Evolutionary conservation across 2,888 invertebrate genomes (phyloP).

Genomic region (Elaeidobius kamerunicus): DNA sequence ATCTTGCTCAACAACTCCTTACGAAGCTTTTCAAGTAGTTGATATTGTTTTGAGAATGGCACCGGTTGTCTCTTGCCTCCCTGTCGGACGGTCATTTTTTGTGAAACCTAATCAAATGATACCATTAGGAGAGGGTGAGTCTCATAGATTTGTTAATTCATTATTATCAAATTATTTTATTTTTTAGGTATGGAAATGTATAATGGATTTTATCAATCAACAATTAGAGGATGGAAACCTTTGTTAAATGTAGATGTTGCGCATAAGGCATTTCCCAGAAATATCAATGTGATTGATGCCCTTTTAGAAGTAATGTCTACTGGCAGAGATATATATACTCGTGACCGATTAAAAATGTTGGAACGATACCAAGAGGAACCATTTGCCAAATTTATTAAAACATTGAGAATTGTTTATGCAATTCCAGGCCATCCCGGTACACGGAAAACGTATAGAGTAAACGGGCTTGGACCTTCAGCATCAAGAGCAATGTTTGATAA

Average conservation of each 20-base stretch:
- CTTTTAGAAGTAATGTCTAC: slow-evolving; percentile 28
- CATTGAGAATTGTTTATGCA: slow-evolving; percentile 50
- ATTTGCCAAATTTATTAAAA: slow-evolving; percentile 33
- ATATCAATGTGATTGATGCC: slow-evolving; percentile 51
- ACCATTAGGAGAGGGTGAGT: slow-evolving; percentile 59
- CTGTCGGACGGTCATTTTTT: slow-evolving; percentile 40
- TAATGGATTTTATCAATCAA: slow-evolving; percentile 91
- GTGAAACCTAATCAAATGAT: slow-evolving; percentile 45
- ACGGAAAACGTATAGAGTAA: slow-evolving; percentile 51
- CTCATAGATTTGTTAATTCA: neutral
- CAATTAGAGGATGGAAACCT: slow-evolving; percentile 83
- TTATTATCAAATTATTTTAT: neutral
- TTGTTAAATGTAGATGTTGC: slow-evolving; percentile 89
- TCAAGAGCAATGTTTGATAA: slow-evolving; percentile 45
- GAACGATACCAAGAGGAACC: slow-evolving; percentile 30
- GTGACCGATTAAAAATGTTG: slow-evolving; percentile 27
- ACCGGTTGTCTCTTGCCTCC: slow-evolving; percentile 47
- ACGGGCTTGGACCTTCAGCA: slow-evolving; percentile 48
- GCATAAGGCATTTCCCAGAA: slow-evolving; percentile 73
- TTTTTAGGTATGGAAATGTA: slow-evolving; percentile 77
- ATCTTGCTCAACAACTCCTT: slow-evolving; percentile 47
- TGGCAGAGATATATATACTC: slow-evolving; percentile 5
- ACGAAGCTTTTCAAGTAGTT: slow-evolving; percentile 70
- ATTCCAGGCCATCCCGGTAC: slow-evolving; percentile 48
- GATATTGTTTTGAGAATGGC: slow-evolving; percentile 77